These are phyloP conservation scores for Plecotus auritus DNA, from an alignment of 2,113 vertebrate species.

Conservation along the genomic window DNA sequence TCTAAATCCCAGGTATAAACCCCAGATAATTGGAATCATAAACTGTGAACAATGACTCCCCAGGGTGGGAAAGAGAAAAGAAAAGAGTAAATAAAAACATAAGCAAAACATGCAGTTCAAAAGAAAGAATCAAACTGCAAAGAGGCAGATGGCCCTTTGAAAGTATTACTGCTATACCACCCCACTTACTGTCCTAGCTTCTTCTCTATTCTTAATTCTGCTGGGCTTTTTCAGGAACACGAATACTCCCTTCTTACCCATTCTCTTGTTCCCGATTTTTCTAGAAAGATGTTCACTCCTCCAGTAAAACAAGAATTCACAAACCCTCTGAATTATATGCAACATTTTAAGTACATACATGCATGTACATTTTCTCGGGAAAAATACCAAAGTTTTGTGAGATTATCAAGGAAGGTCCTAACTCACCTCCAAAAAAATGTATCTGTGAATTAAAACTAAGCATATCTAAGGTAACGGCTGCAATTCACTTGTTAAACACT, in stretches of 20 bases:
- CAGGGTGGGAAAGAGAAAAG: background rate
- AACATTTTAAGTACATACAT: background rate
- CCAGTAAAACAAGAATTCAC: background rate
- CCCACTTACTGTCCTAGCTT: background rate
- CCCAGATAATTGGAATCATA: conserved; percentile 11
- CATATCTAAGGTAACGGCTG: background rate
- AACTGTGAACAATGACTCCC: conserved; percentile 30
- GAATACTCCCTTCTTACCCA: background rate
- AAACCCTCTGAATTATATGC: background rate
- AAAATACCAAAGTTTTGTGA: too few species aligned
- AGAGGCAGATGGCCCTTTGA: background rate
- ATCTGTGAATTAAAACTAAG: background rate
- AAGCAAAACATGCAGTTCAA: background rate
- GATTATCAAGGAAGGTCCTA: background rate
- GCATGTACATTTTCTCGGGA: background rate
- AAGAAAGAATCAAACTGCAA: conserved; percentile 8
- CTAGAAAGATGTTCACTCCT: background rate
- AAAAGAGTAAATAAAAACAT: conserved; percentile 24
- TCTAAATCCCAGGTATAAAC: conserved; percentile 30
- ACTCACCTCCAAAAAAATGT: background rate
- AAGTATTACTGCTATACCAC: background rate
- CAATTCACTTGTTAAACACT: background rate
- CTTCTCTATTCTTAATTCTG: background rate
- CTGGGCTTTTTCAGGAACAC: background rate
- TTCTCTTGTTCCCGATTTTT: background rate